Evolutionary conservation across 1,140 invertebrate species (phyloP), one percentile per base, ranked within the genome.

Genomic region (Coelopa frigida): DNA sequence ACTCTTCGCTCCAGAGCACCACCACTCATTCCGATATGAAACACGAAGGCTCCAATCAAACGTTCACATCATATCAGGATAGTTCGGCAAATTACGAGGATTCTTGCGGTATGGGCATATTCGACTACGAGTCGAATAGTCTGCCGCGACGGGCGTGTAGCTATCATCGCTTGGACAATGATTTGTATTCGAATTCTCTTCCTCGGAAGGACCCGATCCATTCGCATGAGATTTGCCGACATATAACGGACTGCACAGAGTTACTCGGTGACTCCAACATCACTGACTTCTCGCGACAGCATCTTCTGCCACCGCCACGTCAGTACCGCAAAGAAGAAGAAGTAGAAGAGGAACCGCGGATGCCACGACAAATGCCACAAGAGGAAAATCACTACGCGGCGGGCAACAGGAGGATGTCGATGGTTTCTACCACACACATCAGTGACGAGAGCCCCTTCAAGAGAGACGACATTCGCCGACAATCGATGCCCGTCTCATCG

Each of bases 71-170:
- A n/a, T n/a, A n/a, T n/a, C n/a, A n/a, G n/a, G n/a, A n/a, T n/a
- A n/a, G n/a, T n/a, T n/a, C n/a, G n/a, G n/a, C n/a, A n/a, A n/a
- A n/a, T n/a, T n/a, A n/a, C n/a, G n/a, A n/a, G n/a, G n/a, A n/a
- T n/a, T n/a, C n/a, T n/a, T n/a, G n/a, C n/a, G n/a, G n/a, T n/a
- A n/a, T n/a, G n/a, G n/a, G n/a, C n/a, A n/a, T n/a, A n/a, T 68
- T 65, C 37, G 64, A 63, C 40, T 70, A 64, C 35, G 66, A 70
- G 43, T 58, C 61, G 38, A 66, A 69, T 33, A 70, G 67, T 22
- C 48, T 70, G 44, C 67, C 67, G 0, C 46, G 67, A 0, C 49
- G 61, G 2, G 44, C 60, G 3, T 69, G 67, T 33, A 56, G 54
- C 35, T 63, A 61, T 27, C 65, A 66, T 11, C 55, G 55, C 14